These are phyloP conservation scores for Dolichotis patagonum DNA, from an alignment of 2,113 vertebrate species.

Conservation along the genomic window DNA sequence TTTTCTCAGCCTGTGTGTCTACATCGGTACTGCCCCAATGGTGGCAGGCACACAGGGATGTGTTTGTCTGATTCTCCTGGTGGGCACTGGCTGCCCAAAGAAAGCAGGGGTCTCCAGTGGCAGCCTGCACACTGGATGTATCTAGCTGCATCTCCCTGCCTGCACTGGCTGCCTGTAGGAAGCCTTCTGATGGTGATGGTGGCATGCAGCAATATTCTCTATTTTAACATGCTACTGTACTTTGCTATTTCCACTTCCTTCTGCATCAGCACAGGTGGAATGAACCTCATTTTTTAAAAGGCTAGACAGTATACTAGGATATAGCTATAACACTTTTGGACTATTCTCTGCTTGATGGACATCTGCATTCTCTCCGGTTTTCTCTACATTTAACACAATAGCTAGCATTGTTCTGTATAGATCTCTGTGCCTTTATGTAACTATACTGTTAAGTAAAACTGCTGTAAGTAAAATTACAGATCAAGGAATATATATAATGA, in stretches of 20 bases:
- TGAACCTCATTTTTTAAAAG: not conserved
- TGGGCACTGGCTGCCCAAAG: too few species aligned
- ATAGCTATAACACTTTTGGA: not conserved
- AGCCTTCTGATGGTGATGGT: too few species aligned
- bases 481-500: not conserved
- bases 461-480: not conserved
- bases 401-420: not conserved
- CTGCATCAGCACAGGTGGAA: not conserved
- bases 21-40: too few species aligned
- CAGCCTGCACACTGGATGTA: too few species aligned
- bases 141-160: too few species aligned
- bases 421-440: not conserved
- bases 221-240: not conserved
- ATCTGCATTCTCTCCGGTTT: slow-evolving; percentile 5
- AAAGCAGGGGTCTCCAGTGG: too few species aligned
- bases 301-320: not conserved
- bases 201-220: not conserved
- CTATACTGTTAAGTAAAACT: not conserved
- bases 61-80: too few species aligned
- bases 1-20: too few species aligned
- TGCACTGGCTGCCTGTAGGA: too few species aligned
- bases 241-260: not conserved
- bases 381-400: not conserved
- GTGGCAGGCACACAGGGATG: too few species aligned
- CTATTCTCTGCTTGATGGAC: not conserved